Percentiles rank a stretch among this genome's conserved stretches.
phyloP scores from a whole-genome alignment of 2,113 vertebrate genomes.

The Delphinapterus leucas region DNA sequence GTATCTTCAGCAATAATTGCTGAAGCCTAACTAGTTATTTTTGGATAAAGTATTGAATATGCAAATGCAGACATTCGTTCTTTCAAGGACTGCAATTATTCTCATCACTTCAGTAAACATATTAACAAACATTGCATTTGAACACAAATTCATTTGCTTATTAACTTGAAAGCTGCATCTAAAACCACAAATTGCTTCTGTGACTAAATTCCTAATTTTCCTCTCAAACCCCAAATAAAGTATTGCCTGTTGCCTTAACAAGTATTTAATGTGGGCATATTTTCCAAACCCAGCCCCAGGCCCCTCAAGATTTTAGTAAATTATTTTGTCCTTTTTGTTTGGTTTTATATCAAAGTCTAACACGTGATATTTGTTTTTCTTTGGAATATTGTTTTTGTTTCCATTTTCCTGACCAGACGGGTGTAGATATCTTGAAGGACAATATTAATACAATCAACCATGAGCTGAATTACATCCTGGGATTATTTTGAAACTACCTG shows the following conservation, averaged over 20 bases:
- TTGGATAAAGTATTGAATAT: constrained; percentile 68
- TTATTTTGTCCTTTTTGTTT: neutral
- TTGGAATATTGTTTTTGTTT: neutral
- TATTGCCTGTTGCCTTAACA: constrained; percentile 32
- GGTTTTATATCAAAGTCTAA: neutral
- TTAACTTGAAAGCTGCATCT: constrained; percentile 65
- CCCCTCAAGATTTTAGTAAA: neutral
- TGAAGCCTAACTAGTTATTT: constrained; percentile 65
- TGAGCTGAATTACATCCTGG: neutral
- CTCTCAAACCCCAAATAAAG: constrained; percentile 48
- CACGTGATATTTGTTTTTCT: neutral
- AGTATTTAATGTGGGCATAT: neutral
- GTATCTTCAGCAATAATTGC: constrained; percentile 55
- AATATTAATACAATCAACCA: accelerated
- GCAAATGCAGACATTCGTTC: constrained; percentile 58
- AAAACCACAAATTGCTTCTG: constrained; percentile 72
- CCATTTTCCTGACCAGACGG: neutral
- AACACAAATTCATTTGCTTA: constrained; percentile 71
- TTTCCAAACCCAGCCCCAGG: neutral
- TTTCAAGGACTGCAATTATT: constrained; percentile 67
- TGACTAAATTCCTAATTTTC: constrained; percentile 73
- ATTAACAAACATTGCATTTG: constrained; percentile 66
- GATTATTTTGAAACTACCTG: neutral
- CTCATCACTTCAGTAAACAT: constrained; percentile 74
- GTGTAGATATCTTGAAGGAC: neutral